Percentiles rank a stretch among this genome's conserved stretches.
These are phyloP conservation scores for Tychaedon coryphoeus DNA, from an alignment of 2,113 vertebrate species.

Conservation along the genomic window DNA sequence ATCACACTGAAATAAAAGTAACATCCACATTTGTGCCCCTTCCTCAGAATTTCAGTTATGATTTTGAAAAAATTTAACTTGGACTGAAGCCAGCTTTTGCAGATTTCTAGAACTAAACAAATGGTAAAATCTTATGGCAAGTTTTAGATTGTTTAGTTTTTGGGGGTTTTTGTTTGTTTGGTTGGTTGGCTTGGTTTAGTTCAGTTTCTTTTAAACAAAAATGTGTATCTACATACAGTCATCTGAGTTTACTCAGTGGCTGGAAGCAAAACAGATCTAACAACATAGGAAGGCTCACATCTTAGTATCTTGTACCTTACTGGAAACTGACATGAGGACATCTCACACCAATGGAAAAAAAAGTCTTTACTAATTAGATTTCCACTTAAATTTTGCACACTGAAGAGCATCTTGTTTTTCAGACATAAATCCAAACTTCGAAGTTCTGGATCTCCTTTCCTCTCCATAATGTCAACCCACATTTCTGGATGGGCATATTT, in stretches of 20 bases:
- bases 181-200: background rate
- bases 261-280: background rate
- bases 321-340: background rate
- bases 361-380: background rate
- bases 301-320: background rate
- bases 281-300: background rate
- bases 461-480: accelerated
- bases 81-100: background rate
- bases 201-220: background rate
- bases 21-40: background rate
- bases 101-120: background rate
- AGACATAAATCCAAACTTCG: background rate
- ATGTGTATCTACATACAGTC: background rate
- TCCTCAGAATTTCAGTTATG: background rate
- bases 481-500: accelerated
- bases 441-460: background rate
- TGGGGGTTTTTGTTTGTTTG: background rate
- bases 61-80: background rate
- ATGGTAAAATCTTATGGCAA: background rate
- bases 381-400: background rate
- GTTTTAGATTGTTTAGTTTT: background rate
- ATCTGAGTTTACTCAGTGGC: background rate
- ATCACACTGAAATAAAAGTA: background rate
- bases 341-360: background rate
- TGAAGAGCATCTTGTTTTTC: background rate